Evolutionary conservation across 1,140 invertebrate genomes (phyloP).

Genomic region (Drosophila sproati): DNA sequence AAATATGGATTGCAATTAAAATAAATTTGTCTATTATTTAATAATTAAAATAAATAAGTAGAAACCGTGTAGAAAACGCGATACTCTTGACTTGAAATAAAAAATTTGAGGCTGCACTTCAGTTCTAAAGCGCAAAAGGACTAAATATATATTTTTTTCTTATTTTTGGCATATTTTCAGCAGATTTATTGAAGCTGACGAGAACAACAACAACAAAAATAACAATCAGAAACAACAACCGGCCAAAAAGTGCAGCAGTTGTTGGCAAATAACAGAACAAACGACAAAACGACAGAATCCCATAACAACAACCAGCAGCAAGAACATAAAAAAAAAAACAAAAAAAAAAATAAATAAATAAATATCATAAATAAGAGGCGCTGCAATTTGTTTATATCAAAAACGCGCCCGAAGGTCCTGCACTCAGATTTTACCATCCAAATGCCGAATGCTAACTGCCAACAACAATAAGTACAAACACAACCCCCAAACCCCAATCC

Average conservation of each 20-base stretch:
- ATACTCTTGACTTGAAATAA: not conserved
- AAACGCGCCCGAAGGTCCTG: conserved; percentile 61
- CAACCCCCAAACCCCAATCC: not conserved
- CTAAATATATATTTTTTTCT: not conserved
- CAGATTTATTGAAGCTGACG: conserved; percentile 29
- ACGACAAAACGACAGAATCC: not conserved
- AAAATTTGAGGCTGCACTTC: not conserved
- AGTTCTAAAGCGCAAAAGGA: not conserved
- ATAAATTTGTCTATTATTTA: too few relatives aligned
- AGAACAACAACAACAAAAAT: conserved; percentile 5
- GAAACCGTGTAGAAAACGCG: too few relatives aligned
- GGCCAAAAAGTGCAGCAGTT: conserved; percentile 20
- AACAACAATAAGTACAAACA: conserved; percentile 34
- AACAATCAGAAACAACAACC: not conserved
- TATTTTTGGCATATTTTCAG: not conserved
- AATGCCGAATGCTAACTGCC: conserved; percentile 43
- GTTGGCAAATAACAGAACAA: conserved; percentile 9
- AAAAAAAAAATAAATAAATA: conserved; percentile 38
- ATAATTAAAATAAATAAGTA: too few relatives aligned
- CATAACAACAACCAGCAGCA: not conserved
- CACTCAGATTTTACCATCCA: conserved; percentile 64
- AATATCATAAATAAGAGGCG: conserved; percentile 76
- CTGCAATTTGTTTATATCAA: conserved; percentile 82
- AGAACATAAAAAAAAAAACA: not conserved
- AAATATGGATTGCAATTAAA: too few relatives aligned